Evolutionary conservation across 2,113 vertebrate species (phyloP).

Genomic region (Aptenodytes forsteri): DNA sequence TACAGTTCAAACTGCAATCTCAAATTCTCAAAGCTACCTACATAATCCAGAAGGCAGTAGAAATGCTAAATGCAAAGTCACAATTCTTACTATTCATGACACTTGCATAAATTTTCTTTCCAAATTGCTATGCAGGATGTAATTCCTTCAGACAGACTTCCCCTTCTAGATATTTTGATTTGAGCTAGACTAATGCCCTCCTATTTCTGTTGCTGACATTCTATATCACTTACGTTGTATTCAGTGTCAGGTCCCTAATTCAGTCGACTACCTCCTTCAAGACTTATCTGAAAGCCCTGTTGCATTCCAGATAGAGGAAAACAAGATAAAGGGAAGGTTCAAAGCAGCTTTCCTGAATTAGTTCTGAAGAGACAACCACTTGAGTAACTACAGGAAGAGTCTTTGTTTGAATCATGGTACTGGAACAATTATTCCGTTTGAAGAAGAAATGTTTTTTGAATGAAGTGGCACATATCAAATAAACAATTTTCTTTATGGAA

Average conservation of each 20-base stretch:
- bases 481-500: not conserved
- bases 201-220: constrained; percentile 35
- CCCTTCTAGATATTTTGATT: not conserved
- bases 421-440: not conserved
- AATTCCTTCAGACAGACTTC: not conserved
- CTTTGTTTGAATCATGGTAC: not conserved
- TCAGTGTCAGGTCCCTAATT: not conserved
- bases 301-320: not conserved
- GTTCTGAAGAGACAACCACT: not conserved
- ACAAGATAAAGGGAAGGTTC: not conserved
- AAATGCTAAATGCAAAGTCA: not conserved
- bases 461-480: not conserved
- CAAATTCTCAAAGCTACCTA: not conserved
- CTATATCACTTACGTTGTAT: not conserved
- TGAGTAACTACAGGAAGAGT: not conserved
- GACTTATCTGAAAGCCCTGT: constrained; percentile 45
- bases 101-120: not conserved
- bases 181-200: constrained; percentile 31
- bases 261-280: not conserved
- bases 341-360: constrained; percentile 25
- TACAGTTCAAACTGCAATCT: not conserved
- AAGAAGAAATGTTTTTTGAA: not conserved
- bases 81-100: not conserved
- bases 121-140: not conserved
- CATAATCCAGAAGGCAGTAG: not conserved